phyloP scores from a whole-genome alignment of 2,113 vertebrate genomes.

The Lycaon pictus region DNA sequence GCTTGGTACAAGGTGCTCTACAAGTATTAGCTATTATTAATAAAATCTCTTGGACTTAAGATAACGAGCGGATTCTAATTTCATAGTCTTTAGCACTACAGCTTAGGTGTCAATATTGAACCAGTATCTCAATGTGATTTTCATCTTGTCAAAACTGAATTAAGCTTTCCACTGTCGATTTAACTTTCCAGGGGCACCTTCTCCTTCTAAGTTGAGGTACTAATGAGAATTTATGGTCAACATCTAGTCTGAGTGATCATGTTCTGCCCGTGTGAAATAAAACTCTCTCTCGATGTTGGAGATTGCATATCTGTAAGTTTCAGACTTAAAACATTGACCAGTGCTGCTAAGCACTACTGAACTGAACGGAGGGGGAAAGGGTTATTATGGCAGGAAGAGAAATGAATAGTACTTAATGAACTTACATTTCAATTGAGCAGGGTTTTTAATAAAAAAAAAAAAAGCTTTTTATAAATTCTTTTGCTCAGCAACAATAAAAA shows the following conservation, averaged over 20 bases:
- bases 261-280: not conserved
- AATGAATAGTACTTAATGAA: conserved; percentile 71
- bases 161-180: not conserved
- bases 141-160: not conserved
- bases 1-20: not conserved
- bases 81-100: not conserved
- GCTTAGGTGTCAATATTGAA: not conserved
- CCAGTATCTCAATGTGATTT: not conserved
- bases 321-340: not conserved
- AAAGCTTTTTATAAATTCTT: conserved; percentile 73
- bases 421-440: conserved; percentile 72
- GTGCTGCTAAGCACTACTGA: not conserved
- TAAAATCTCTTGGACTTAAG: not conserved
- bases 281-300: not conserved
- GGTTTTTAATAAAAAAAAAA: conserved; percentile 65
- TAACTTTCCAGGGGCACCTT: not conserved
- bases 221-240: not conserved
- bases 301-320: not conserved
- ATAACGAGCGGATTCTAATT: not conserved
- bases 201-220: not conserved
- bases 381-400: conserved; percentile 43
- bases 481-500: conserved; percentile 67
- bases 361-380: not conserved
- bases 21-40: not conserved
- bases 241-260: not conserved